Conservation (phyloP, 2,797 vertebrate species). For the Emys orbicularis region DNA sequence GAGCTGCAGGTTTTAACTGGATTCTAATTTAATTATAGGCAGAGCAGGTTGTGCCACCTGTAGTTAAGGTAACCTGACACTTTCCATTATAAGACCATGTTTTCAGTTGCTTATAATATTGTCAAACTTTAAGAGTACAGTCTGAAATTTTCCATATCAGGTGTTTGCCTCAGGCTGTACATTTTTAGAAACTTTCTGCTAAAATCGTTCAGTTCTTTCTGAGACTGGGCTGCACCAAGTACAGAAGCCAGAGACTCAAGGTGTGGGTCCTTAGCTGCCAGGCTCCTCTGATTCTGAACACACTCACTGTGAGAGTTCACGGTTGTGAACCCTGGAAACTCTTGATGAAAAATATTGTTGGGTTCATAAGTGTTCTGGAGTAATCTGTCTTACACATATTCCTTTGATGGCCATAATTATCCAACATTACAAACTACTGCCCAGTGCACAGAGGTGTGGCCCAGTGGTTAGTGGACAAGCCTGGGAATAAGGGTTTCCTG, state of each 20-base stretch:
- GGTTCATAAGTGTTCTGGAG: neutral
- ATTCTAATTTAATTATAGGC: neutral
- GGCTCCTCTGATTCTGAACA: neutral
- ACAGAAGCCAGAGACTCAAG: neutral
- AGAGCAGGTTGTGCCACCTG: fast-evolving
- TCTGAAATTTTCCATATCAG: neutral
- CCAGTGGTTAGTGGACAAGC: neutral
- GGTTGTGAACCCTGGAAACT: neutral
- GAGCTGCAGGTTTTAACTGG: neutral
- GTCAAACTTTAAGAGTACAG: neutral
- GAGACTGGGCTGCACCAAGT: neutral
- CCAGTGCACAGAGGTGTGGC: neutral
- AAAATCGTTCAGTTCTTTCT: neutral
- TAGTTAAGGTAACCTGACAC: neutral
- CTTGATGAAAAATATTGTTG: neutral
- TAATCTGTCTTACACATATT: neutral
- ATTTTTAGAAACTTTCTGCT: neutral
- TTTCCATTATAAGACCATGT: fast-evolving
- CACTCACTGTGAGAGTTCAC: neutral
- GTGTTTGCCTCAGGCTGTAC: neutral
- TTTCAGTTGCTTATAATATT: neutral
- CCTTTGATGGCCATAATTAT: neutral
- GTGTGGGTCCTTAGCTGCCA: neutral
- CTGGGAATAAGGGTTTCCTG: neutral
- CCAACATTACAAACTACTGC: neutral